phyloP scores from a whole-genome alignment of 2,797 vertebrate genomes.

The Smutsia gigantea region DNA sequence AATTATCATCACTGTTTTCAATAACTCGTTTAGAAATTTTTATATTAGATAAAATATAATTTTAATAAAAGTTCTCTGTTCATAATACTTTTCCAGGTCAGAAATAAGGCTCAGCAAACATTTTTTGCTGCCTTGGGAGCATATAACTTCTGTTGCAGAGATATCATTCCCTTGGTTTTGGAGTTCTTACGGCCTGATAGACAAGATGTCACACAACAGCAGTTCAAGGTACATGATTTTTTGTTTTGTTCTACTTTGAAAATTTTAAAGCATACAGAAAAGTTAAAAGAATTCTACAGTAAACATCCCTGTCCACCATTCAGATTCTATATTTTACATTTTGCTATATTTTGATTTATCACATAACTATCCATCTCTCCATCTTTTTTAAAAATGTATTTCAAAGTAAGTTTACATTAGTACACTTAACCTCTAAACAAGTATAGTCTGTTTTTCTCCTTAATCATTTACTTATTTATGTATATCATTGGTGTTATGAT shows the following conservation, averaged over 20 bases:
- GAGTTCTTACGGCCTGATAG: constrained; percentile 92
- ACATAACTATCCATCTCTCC: background rate
- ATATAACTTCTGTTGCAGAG: constrained; percentile 98
- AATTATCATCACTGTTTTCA: background rate
- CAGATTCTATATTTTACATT: background rate
- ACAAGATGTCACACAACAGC: constrained; percentile 93
- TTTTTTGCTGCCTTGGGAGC: constrained; percentile 96
- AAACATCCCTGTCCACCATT: background rate
- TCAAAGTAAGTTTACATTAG: background rate
- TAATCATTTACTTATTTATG: background rate
- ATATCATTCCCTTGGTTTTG: constrained; percentile 95
- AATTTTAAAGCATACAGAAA: background rate
- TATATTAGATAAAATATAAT: too few relatives aligned
- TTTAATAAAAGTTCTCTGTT: constrained; percentile 13
- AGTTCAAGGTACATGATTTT: constrained; percentile 93
- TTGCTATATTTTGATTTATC: background rate
- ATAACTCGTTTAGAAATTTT: constrained; percentile 13
- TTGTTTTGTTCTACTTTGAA: background rate
- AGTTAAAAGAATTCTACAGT: background rate
- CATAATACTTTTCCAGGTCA: constrained; percentile 88
- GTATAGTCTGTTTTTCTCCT: background rate
- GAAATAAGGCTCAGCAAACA: constrained; percentile 96
- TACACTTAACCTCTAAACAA: background rate
- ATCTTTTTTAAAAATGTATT: background rate
- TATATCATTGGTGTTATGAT: background rate